Evolutionary conservation across 2,888 invertebrate genomes (phyloP), one percentile per base, ranked within the genome.

Genomic region (Epinotia demarniana): DNA sequence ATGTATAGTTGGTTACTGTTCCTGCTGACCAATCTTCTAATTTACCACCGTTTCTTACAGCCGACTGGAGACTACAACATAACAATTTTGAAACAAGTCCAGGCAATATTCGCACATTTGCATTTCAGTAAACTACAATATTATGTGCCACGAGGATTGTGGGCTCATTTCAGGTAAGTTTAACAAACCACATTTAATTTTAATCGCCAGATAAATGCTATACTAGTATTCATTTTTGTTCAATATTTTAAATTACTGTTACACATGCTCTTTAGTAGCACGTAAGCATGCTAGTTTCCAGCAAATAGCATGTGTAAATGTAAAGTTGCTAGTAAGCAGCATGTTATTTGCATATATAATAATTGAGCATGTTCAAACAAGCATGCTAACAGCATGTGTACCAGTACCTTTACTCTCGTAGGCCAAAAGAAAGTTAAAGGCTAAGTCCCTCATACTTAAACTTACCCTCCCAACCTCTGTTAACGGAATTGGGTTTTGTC

Each of bases 101-200:
- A 99, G 94, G 98, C 98, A 23, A 99, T 99, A 86, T 99, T 99
- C 90, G 99, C 99, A 53, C 99, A 99, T 93, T 95, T 99, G 86
- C 98, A 98, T 77, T 98, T 98, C 87, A 99, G 99, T 89, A 97
- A 99, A 86, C 95, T 99, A 74, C 99, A 99, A 94, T 99, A 98
- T 94, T 99, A 99, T 92, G 97, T 99, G 84, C 99, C 99, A n/a
- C 96, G 97, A 84, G 99, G 99, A 69, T 96, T 99, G 81, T 99
- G 99, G 99, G 98, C 98, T 86, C 98, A 99, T 95, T 99, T 99
- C 92, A 98, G 98, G 98, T 98, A 94, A 96, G 96, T 91, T 70
- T 43, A 66, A 39, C 61, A 11, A 55, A 49, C 8, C 53, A 39
- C 39, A 39, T 9, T 39, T n/a, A 4, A n/a, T 39, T n/a, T 53